Conservation (phyloP, 2,888 invertebrate genomes). For the Agriotes lineatus region DNA sequence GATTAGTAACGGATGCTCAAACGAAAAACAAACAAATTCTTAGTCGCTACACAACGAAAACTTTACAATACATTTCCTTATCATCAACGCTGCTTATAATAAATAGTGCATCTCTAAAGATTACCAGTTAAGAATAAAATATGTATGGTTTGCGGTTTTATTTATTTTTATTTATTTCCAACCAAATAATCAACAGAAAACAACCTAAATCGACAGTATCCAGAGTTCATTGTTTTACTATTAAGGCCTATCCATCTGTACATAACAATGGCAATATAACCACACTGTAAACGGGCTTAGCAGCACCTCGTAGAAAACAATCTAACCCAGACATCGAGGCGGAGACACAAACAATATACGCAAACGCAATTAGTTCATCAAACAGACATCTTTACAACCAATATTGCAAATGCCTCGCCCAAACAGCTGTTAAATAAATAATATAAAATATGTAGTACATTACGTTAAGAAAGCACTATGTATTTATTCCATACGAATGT, state of each 20-base stretch:
- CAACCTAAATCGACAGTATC: constrained; percentile 54
- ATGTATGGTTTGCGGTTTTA: constrained; percentile 17
- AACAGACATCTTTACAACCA: constrained; percentile 26
- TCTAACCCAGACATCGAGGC: constrained; percentile 45
- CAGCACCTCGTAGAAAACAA: constrained; percentile 49
- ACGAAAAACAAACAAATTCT: too few relatives aligned
- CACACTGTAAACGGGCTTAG: constrained; percentile 47
- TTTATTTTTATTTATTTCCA: constrained; percentile 56
- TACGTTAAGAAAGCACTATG: constrained; percentile 58
- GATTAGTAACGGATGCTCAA: too few relatives aligned
- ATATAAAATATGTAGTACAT: constrained; percentile 52
- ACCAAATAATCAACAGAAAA: constrained; percentile 58
- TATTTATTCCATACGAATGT: constrained; percentile 50
- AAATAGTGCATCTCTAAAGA: too few relatives aligned
- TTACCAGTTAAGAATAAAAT: too few relatives aligned
- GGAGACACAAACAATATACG: constrained; percentile 41
- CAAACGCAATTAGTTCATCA: constrained; percentile 18
- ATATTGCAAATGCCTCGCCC: constrained; percentile 43
- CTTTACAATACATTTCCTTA: too few relatives aligned
- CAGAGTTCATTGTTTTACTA: constrained; percentile 55
- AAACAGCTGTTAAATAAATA: constrained; percentile 45
- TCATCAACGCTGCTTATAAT: too few relatives aligned
- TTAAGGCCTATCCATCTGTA: constrained; percentile 56
- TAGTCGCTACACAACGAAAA: too few relatives aligned
- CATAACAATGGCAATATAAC: constrained; percentile 48